Base-by-base conservation (phyloP, 2,888 invertebrate species). In the Heteromyza rotundicornis region DNA sequence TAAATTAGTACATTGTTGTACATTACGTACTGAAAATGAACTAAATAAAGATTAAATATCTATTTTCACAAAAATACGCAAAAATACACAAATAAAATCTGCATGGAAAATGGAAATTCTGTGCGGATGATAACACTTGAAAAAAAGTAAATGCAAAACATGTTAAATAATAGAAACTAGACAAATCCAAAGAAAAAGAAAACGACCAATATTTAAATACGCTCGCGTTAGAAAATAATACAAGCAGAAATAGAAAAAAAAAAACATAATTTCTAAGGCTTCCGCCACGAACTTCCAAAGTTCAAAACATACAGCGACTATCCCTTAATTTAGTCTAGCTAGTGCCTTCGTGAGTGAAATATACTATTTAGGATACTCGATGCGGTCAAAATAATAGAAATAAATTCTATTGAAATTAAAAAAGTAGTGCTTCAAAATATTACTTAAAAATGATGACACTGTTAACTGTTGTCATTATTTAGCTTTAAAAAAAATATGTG, bases 241-340 rank as follows among this genome's bases (percentile, higher is more conserved):
- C 8, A 64, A 57, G 64, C 59, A 65, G 61, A 63, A 35, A 49
- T 23, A 49, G 17, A 35, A 51, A 59, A 23, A 14, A 54, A 36
- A 57, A 52, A 23, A 51, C 23, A 60, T 47, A 53, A 67, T 69
- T 80, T 71, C 66, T 80, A 75, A 63, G 80, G 80, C 75, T 80
- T 80, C 79, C 58, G 57, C 63, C 70, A 70, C 69, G 73, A 70
- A 70, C 70, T 70, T 72, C 64, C 67, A 76, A 74, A 73, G 74
- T 72, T 73, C 71, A 72, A 72, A 73, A 75, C 70, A 73, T 72
- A 72, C 70, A 72, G 70, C 68, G 62, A 71, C 75, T 73, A 65
- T 70, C 68, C 72, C 76, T 73, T 70, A 81, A 81, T 79, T 81
- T 77, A 74, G 77, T 79, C 68, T 71, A 72, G 74, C 74, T 71